Evolutionary conservation across 92 coral and sea anemone species (phyloP).

Genomic region (Micromussa lordhowensis): DNA sequence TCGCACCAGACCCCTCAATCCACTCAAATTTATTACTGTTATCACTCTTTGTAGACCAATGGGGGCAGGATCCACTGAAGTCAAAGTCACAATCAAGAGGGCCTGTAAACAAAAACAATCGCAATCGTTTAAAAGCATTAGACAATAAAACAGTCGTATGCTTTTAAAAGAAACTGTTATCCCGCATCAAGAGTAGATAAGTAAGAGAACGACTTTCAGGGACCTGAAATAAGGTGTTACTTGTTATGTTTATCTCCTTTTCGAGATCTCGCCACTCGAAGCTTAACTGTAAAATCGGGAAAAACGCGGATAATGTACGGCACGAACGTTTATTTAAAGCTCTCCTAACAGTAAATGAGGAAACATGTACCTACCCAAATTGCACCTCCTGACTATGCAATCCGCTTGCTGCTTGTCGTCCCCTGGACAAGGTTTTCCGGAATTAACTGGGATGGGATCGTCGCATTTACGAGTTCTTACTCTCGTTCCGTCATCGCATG

Average conservation of each 20-base stretch:
- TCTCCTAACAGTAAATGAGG: background rate
- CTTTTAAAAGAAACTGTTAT: background rate
- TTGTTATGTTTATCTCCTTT: too few species aligned
- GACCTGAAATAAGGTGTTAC: too few species aligned
- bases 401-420: conserved; percentile 48
- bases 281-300: too few species aligned
- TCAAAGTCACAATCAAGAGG: conserved; percentile 95
- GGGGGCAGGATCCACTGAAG: conserved; percentile 70
- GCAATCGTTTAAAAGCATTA: background rate
- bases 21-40: conserved; percentile 56
- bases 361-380: conserved; percentile 68
- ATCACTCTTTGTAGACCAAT: conserved; percentile 76
- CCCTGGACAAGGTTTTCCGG: conserved; percentile 82
- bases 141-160: too few species aligned
- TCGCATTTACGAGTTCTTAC: conserved; percentile 82
- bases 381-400: conserved; percentile 80
- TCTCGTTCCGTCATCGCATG: conserved; percentile 81
- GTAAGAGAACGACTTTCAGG: too few species aligned
- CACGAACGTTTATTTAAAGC: too few species aligned
- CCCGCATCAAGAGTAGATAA: too few species aligned
- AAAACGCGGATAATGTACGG: too few species aligned
- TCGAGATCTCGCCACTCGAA: too few species aligned
- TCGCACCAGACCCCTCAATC: conserved; percentile 72
- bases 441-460: conserved; percentile 80
- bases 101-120: conserved; percentile 42